Evolutionary conservation across 2,797 vertebrate species (phyloP).

Genomic region (Chrosomus eos): DNA sequence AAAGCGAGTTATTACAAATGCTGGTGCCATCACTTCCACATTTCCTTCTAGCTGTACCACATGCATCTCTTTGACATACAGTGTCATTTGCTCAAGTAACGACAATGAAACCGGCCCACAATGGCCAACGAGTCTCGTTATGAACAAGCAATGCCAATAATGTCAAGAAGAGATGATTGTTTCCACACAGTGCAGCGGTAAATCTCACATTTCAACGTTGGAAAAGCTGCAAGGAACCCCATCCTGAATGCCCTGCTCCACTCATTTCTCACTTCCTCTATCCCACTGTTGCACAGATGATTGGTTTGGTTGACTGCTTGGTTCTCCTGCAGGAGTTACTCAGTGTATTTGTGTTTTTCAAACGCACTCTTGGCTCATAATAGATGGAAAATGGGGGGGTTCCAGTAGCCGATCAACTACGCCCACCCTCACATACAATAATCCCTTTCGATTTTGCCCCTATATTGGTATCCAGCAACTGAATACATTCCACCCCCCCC

Average conservation of each 20-base stretch:
- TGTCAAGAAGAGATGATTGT: slow-evolving; percentile 61
- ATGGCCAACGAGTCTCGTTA: slow-evolving; percentile 68
- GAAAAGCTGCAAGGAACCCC: slow-evolving; percentile 47
- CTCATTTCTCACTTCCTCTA: slow-evolving; percentile 62
- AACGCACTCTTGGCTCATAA: slow-evolving; percentile 52
- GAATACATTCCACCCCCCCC: slow-evolving; percentile 32
- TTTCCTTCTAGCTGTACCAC: slow-evolving; percentile 67
- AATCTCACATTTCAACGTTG: slow-evolving; percentile 15
- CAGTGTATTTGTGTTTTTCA: slow-evolving; percentile 32
- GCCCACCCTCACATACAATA: slow-evolving; percentile 30
- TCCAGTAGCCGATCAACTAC: slow-evolving; percentile 50
- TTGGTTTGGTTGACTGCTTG: slow-evolving; percentile 72
- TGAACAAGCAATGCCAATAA: slow-evolving; percentile 67
- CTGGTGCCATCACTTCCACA: slow-evolving; percentile 76
- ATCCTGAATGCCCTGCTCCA: slow-evolving; percentile 42
- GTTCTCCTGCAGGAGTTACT: slow-evolving; percentile 67
- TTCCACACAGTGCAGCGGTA: slow-evolving; percentile 57
- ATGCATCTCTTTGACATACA: slow-evolving; percentile 80
- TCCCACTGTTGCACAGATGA: slow-evolving; percentile 40
- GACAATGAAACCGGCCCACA: slow-evolving; percentile 43
- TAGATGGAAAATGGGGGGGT: slow-evolving; percentile 26
- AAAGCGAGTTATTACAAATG: slow-evolving; percentile 75
- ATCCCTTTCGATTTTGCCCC: slow-evolving; percentile 1
- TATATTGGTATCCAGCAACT: slow-evolving; percentile 62
- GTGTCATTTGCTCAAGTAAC: slow-evolving; percentile 77